Conservation (phyloP, 2,113 vertebrate species). For the Zapornia atra region DNA sequence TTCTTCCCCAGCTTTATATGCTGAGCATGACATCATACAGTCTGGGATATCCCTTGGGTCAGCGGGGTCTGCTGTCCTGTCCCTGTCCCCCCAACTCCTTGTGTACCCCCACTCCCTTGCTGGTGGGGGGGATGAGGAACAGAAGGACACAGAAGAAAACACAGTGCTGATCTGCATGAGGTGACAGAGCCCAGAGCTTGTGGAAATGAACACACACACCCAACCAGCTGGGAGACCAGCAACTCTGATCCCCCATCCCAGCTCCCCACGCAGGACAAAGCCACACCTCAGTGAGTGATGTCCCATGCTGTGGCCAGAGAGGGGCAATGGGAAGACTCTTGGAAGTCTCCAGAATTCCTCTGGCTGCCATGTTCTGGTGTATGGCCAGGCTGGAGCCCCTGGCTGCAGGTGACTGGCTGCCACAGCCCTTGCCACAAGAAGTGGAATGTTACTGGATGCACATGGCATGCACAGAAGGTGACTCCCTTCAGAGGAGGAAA, state of each 20-base stretch:
- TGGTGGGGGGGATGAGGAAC: too few species aligned
- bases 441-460: neutral
- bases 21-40: too few species aligned
- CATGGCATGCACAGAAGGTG: accelerated
- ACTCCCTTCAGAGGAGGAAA: neutral
- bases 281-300: neutral
- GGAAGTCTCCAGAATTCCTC: neutral
- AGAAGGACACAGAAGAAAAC: neutral
- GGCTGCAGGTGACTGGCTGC: neutral
- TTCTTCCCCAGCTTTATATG: too few species aligned
- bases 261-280: accelerated
- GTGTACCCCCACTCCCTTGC: too few species aligned
- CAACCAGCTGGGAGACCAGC: neutral
- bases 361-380: neutral
- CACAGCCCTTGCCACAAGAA: neutral
- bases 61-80: too few species aligned
- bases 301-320: neutral
- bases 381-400: neutral
- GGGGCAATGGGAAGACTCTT: neutral
- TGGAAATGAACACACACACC: neutral
- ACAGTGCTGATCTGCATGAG: neutral
- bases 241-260: neutral
- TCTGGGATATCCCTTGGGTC: too few species aligned
- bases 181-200: neutral
- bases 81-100: too few species aligned